Evolutionary conservation across 1,140 invertebrate genomes (phyloP).

Genomic region (Brachionus angularis): DNA sequence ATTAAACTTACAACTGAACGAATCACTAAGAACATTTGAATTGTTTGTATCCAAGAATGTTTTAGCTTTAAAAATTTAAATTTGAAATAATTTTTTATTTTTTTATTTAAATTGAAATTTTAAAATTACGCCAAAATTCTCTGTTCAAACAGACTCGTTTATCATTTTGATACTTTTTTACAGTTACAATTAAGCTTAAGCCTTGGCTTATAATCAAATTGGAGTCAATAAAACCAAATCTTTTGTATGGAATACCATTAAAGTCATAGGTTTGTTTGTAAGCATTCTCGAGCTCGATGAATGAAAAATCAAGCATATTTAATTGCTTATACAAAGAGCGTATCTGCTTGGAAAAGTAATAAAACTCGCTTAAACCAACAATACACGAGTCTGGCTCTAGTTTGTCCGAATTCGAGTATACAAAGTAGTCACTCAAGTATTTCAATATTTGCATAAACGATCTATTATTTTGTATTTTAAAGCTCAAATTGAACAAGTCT

Average conservation of each 20-base stretch:
- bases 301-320: constrained; percentile 24
- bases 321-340: constrained; percentile 15
- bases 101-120: neutral
- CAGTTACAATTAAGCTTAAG: constrained; percentile 17
- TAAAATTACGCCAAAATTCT: constrained; percentile 31
- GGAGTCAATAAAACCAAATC: constrained; percentile 23
- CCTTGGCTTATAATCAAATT: constrained; percentile 37
- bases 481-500: neutral
- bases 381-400: neutral
- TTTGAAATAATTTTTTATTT: neutral
- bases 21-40: neutral
- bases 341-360: constrained; percentile 32
- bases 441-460: neutral
- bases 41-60: constrained; percentile 26
- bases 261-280: constrained; percentile 26
- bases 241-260: constrained; percentile 9
- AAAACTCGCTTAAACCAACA: constrained; percentile 30
- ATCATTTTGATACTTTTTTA: constrained; percentile 33
- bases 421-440: constrained; percentile 24
- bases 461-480: neutral
- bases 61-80: constrained; percentile 12
- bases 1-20: too few species aligned
- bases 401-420: neutral
- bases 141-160: constrained; percentile 32
- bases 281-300: constrained; percentile 7